A percentile compares a stretch with the other conserved stretches of the same genome.
Conservation (phyloP, 2,888 invertebrate species). For the Xestia ashworthii region DNA sequence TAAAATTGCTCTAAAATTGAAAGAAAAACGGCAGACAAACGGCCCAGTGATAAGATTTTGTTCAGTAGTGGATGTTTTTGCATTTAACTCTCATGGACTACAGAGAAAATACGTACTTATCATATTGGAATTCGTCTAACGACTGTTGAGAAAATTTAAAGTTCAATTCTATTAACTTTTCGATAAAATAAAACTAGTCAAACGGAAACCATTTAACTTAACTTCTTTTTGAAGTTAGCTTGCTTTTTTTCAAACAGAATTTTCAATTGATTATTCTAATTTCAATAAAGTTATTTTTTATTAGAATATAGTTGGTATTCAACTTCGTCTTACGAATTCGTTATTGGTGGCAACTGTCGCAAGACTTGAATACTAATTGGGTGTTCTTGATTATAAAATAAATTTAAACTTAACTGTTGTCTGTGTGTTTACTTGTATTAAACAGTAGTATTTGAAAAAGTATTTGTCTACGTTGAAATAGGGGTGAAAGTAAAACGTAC, state of each 20-base stretch:
- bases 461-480: not conserved
- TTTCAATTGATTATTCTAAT: conserved; percentile 29
- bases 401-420: not conserved
- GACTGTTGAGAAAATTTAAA: not conserved
- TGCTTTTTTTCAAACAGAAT: conserved; percentile 4
- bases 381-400: conserved; percentile 10
- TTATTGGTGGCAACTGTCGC: conserved; percentile 18
- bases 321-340: conserved; percentile 29
- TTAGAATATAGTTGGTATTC: conserved; percentile 31
- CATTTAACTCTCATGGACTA: too few species aligned
- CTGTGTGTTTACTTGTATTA: not conserved
- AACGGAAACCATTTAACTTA: conserved; percentile 23
- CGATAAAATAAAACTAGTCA: conserved; percentile 17
- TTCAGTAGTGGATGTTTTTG: not conserved
- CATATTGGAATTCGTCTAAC: not conserved
- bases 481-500: not conserved
- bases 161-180: not conserved
- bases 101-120: not conserved
- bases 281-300: conserved; percentile 34
- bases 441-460: not conserved
- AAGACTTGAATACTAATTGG: conserved; percentile 37
- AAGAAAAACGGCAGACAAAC: not conserved
- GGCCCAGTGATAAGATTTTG: not conserved
- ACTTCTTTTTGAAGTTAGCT: conserved; percentile 4
- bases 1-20: not conserved